Evolutionary conservation across 2,888 invertebrate species (phyloP).

Genomic region (Caenorhabditis panamensis): DNA sequence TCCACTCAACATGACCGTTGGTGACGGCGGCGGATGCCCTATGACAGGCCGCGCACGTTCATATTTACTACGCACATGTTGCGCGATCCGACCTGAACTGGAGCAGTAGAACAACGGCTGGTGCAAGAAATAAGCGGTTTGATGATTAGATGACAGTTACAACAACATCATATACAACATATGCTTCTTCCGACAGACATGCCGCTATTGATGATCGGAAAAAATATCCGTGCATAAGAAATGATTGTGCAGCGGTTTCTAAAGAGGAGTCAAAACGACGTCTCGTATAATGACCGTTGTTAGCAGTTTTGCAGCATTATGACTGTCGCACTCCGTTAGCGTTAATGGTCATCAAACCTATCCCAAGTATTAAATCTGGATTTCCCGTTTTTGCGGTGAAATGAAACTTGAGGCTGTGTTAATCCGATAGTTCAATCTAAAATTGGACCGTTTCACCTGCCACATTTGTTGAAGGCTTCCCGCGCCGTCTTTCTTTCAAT

Average conservation of each 20-base stretch:
- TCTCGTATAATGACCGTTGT: neutral
- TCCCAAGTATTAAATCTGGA: neutral
- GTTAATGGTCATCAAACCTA: neutral
- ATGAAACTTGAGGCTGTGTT: conserved; percentile 2
- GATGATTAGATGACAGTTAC: conserved; percentile 34
- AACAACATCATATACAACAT: conserved; percentile 21
- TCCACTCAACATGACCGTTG: neutral
- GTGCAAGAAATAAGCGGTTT: conserved; percentile 11
- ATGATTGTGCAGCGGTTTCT: neutral
- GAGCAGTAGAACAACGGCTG: conserved; percentile 3
- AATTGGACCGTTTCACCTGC: neutral
- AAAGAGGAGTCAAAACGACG: no score
- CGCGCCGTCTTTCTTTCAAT: conserved; percentile 6
- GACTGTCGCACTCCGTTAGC: neutral
- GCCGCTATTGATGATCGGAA: neutral
- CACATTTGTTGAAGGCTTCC: neutral
- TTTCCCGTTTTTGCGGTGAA: neutral
- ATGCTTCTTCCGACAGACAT: conserved; percentile 4
- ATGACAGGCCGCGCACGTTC: conserved; percentile 27
- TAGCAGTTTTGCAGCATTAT: neutral
- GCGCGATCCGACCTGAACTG: conserved; percentile 1
- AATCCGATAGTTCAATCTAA: neutral
- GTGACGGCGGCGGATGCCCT: neutral
- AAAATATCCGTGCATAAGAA: neutral
- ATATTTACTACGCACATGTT: conserved; percentile 18